A percentile compares a stretch with the other conserved stretches of the same genome.
Evolutionary conservation across 2,797 vertebrate species (phyloP).

Genomic region (Takifugu rubripes): DNA sequence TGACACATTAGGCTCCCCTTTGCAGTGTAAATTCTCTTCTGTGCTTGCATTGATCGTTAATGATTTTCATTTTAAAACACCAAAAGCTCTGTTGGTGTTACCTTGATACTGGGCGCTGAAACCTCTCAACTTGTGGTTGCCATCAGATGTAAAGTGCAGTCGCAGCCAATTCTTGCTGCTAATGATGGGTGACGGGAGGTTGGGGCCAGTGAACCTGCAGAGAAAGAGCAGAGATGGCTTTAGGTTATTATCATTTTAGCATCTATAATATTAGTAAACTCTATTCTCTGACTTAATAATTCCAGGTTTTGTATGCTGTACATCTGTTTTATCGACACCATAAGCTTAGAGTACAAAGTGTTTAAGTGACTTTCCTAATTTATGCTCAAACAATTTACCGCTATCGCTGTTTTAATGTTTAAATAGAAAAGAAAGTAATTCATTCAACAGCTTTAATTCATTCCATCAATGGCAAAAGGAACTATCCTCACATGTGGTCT

Average conservation of each 20-base stretch:
- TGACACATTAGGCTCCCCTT: too few relatives aligned
- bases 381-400: constrained; percentile 1
- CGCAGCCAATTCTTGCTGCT: constrained; percentile 99
- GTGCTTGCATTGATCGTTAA: background rate
- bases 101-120: constrained; percentile 98
- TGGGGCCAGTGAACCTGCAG: constrained; percentile 92
- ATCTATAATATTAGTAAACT: constrained; percentile 1
- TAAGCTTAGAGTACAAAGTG: background rate
- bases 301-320: background rate
- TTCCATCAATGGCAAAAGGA: constrained; percentile 9
- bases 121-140: constrained; percentile 94
- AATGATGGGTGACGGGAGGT: constrained; percentile 94
- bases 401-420: background rate
- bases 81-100: constrained; percentile 47
- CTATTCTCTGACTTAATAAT: background rate
- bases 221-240: constrained; percentile 6
- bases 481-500: constrained; percentile 4
- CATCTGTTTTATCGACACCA: background rate
- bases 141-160: constrained; percentile 93
- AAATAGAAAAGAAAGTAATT: constrained; percentile 7
- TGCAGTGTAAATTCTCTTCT: too few relatives aligned
- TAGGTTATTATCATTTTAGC: constrained; percentile 4
- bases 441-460: constrained; percentile 6
- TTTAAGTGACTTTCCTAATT: background rate
- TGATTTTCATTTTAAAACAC: constrained; percentile 3